Evolutionary conservation across 2,113 vertebrate genomes (phyloP).

Genomic region (Indicator maculatus): DNA sequence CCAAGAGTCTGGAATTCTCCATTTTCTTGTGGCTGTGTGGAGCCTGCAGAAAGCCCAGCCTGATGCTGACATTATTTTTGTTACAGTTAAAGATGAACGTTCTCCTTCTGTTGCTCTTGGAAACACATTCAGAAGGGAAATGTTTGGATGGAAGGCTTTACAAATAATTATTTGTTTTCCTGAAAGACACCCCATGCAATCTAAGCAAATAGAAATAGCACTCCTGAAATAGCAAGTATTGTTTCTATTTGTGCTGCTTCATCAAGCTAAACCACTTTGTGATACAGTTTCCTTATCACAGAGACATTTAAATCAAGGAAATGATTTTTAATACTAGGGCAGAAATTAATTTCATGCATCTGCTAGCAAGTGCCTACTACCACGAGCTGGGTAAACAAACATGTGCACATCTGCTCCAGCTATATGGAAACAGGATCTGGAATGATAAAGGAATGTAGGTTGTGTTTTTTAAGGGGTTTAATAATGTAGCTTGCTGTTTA

Average conservation of each 20-base stretch:
- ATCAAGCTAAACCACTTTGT: constrained; percentile 51
- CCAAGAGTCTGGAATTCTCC: rapidly evolving
- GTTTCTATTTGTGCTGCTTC: constrained; percentile 65
- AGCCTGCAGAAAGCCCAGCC: background rate
- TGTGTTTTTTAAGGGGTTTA: background rate
- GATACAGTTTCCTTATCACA: constrained; percentile 65
- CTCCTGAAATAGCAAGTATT: constrained; percentile 58
- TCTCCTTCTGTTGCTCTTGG: background rate
- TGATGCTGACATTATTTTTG: background rate
- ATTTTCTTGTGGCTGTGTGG: background rate
- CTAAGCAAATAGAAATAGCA: constrained; percentile 60
- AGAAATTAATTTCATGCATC: constrained; percentile 78
- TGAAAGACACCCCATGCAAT: constrained; percentile 42
- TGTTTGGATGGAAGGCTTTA: constrained; percentile 54
- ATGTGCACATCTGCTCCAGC: constrained; percentile 63
- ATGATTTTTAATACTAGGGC: constrained; percentile 69
- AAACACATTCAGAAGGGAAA: constrained; percentile 24
- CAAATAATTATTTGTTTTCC: constrained; percentile 68
- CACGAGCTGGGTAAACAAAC: constrained; percentile 67
- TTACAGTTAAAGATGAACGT: background rate
- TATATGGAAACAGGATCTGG: constrained; percentile 26
- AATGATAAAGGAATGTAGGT: constrained; percentile 7
- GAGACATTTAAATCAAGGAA: constrained; percentile 71
- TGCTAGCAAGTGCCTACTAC: constrained; percentile 68
- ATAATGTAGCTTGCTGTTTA: background rate